Evolutionary conservation across 2,797 vertebrate species (phyloP), one percentile per base, ranked within the genome.

Genomic region (Onychomys leucogaster): DNA sequence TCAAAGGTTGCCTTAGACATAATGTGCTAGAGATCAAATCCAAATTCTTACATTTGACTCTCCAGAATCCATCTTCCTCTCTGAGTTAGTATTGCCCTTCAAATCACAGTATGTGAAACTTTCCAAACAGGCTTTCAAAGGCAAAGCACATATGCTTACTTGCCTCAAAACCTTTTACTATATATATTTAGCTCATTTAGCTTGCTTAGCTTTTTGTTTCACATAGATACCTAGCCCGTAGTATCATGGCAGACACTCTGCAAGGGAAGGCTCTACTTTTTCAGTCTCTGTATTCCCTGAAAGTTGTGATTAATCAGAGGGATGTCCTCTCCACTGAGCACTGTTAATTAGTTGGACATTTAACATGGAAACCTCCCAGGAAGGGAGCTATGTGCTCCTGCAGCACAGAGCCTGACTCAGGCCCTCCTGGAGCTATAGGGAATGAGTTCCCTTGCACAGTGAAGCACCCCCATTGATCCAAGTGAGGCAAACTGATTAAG

Each of bases 311-410:
- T 96, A 89, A 96, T 94, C 77, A 61, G 88, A 96, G 85, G 23
- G 19, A 94, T 32, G 75, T 85, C 67, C 73, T 57, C 27, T 97
- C 92, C 69, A 90, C 67, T 91, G 90, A 92, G 88, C 77, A 76
- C 83, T 69, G 90, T 89, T 96, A 96, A 97, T 97, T 96, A 97
- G 73, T 67, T 92, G 80, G 83, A 89, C 71, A 73, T 55, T 97
- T 95, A 92, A 88, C 80, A 77, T 41, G 46, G 90, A 96, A 75
- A 89, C 90, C 93, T 96, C 71, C 57, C 91, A 93, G 92, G 32
- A 25, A 10, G 49, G 46, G 82, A 85, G n/a, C 93, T 91, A 29
- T 55, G 69, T 1, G 21, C 41, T 78, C 41, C 11, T 43, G n/a
- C 46, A 92, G 91, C 75, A 37, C 78, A 46, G 57, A 84, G 77